Base-by-base conservation (phyloP, 2,797 vertebrate species). In the Holocentrus rufus region DNA sequence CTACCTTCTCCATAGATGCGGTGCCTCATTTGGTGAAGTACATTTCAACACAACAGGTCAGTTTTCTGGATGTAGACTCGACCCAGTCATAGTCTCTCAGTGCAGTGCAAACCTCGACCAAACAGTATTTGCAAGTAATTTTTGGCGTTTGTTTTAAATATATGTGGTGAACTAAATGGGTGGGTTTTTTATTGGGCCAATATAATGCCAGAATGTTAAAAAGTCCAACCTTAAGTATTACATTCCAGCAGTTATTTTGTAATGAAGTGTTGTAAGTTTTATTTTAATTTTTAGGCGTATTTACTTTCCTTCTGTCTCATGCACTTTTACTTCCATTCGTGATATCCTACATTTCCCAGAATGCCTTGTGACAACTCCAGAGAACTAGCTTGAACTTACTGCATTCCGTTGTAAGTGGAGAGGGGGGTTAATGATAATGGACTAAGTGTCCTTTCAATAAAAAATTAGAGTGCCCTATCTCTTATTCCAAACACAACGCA, bases 221-320 rank as follows among this genome's bases (percentile, higher is more conserved):
- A 66, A 52, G 60, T 59, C 11, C 42, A 34, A 77, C 23, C 65
- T 25, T 70, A 34, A 79, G 47, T 5, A 2, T 42, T 69, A 9
- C 69, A 20, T 63, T 74, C 69, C 1, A 36, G 15, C 54, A 46
- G 46, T 50, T 13, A 50, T 49, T 11, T 30, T 27, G 18, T 30
- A n/a, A 27, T 46, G 22, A 58, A 59, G 25, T 42, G 3, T n/a
- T 31, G 10, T 15, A n/a, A 15, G 2, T 27, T 27, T 27, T 27
- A 27, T 27, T 39, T 60, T 0, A 23, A 39, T 61, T 23, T 54
- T 30, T 39, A 7, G 36, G 11, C 14, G 30, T 17, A 44, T 23
- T 13, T 17, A 34, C 14, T 46, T 30, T 68, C 31, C 18, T 3
- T 44, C 62, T 27, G 46, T 22, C 3, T 25, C 7, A 2, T 52